Conservation (phyloP, 2,888 invertebrate species). For the Dromius quadrimaculatus region DNA sequence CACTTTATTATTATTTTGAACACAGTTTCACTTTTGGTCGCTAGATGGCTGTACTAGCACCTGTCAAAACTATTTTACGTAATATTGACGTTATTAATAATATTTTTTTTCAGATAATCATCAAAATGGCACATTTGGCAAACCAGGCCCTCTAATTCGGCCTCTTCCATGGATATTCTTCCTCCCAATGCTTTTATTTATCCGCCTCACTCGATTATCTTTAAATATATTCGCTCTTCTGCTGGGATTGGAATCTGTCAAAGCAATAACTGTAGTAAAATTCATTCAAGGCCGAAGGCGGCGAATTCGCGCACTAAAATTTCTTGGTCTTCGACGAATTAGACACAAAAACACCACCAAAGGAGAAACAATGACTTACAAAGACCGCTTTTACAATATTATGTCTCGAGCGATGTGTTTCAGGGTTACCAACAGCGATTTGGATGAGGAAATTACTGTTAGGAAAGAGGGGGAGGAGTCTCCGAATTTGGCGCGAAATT, state of each 20-base stretch:
- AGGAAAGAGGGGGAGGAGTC: conserved; percentile 4
- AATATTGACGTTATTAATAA: neutral
- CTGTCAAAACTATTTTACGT: too few relatives aligned
- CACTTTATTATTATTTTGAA: too few relatives aligned
- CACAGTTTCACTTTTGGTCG: neutral
- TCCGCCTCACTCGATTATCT: conserved; percentile 27
- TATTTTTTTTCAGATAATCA: conserved; percentile 9
- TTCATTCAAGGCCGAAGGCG: conserved; percentile 41
- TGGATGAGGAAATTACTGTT: conserved; percentile 23
- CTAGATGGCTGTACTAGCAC: too few relatives aligned
- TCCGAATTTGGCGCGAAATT: neutral
- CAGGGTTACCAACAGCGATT: conserved; percentile 30
- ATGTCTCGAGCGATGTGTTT: conserved; percentile 26
- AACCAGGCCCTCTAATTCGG: conserved; percentile 41
- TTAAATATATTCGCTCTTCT: conserved; percentile 38
- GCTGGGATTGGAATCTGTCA: conserved; percentile 40
- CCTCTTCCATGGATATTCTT: conserved; percentile 52
- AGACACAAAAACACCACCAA: neutral
- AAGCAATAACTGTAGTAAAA: conserved; percentile 22
- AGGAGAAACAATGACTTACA: conserved; percentile 4
- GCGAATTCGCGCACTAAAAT: conserved; percentile 36
- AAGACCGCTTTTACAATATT: conserved; percentile 29
- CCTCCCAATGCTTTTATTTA: conserved; percentile 35
- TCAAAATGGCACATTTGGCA: conserved; percentile 40
- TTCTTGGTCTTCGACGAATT: conserved; percentile 33